A percentile compares a stretch with the other conserved stretches of the same genome.
These are phyloP conservation scores for Rhabditoides inermis DNA, from an alignment of 2,888 invertebrate species.

Conservation along the genomic window DNA sequence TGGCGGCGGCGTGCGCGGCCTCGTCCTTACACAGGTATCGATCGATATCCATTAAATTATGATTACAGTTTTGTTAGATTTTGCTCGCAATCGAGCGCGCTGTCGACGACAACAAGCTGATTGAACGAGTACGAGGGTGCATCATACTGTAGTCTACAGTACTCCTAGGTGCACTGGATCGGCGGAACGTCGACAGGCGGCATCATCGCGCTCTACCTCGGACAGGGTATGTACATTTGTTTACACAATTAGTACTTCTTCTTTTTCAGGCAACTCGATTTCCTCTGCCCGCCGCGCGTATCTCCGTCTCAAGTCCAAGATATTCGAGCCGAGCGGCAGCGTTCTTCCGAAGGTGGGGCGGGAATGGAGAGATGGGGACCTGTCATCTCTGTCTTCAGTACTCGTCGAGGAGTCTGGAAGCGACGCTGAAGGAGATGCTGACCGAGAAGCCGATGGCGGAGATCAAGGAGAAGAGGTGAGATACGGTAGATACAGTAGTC, in stretches of 20 bases:
- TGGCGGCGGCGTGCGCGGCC: constrained; percentile 17
- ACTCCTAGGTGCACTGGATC: no score
- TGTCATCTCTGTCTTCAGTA: constrained; percentile 13
- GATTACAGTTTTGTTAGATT: constrained; percentile 6
- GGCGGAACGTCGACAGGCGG: constrained; percentile 27
- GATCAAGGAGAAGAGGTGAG: constrained; percentile 14
- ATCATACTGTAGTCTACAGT: no score
- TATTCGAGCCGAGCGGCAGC: no score
- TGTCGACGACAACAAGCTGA: constrained; percentile 14
- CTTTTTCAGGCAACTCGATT: no score
- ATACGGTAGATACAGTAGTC: no score
- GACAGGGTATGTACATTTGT: constrained; percentile 9
- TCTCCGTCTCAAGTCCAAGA: no score
- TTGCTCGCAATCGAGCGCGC: constrained; percentile 16
- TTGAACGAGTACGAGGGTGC: constrained; percentile 11
- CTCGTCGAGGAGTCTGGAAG: constrained; percentile 12
- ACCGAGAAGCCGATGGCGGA: constrained; percentile 10
- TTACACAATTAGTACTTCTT: no score
- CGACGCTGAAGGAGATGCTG: constrained; percentile 11
- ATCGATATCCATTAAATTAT: not conserved
- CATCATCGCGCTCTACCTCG: constrained; percentile 17
- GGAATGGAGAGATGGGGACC: no score
- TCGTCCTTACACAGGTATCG: not conserved
- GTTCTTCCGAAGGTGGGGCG: no score
- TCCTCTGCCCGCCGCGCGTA: no score